These are phyloP conservation scores for Leptopilina clavipes DNA, from an alignment of 1,140 invertebrate species.

Conservation along the genomic window DNA sequence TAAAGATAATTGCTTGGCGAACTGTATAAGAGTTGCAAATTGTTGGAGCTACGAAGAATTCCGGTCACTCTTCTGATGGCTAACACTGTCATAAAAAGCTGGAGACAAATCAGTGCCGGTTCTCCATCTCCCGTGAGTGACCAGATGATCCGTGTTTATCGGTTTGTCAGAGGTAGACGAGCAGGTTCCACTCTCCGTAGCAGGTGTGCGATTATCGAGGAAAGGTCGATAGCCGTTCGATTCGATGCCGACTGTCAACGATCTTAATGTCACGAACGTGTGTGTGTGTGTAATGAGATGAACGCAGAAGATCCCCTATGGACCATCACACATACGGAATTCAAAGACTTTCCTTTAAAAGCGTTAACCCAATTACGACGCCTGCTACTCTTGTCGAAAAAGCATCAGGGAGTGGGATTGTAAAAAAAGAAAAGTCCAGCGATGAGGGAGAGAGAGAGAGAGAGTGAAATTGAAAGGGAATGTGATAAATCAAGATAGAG, in stretches of 20 bases:
- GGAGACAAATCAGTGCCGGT: conserved; percentile 41
- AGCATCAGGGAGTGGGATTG: background rate
- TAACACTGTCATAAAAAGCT: conserved; percentile 45
- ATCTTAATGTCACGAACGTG: conserved; percentile 22
- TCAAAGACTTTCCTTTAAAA: background rate
- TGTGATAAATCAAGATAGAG: conserved; percentile 27
- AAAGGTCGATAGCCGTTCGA: conserved; percentile 33
- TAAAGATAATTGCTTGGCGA: conserved; percentile 39
- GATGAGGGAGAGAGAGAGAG: background rate
- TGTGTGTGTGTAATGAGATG: conserved; percentile 13
- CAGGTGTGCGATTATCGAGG: conserved; percentile 33
- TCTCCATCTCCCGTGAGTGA: conserved; percentile 18
- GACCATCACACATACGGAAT: background rate
- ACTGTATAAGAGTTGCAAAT: conserved; percentile 25
- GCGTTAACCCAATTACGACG: conserved; percentile 1
- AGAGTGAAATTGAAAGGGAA: conserved; percentile 16
- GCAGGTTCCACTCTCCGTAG: conserved; percentile 19
- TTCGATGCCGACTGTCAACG: conserved; percentile 25
- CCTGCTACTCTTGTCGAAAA: conserved; percentile 3
- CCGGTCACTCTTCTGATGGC: background rate
- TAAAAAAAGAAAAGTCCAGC: too few species aligned
- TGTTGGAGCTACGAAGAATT: background rate
- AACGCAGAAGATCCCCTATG: too few species aligned
- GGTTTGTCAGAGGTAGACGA: conserved; percentile 33
- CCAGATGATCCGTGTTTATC: conserved; percentile 33